Evolutionary conservation across 2,888 invertebrate genomes (phyloP).

Genomic region (Rhorus exstirpatorius): DNA sequence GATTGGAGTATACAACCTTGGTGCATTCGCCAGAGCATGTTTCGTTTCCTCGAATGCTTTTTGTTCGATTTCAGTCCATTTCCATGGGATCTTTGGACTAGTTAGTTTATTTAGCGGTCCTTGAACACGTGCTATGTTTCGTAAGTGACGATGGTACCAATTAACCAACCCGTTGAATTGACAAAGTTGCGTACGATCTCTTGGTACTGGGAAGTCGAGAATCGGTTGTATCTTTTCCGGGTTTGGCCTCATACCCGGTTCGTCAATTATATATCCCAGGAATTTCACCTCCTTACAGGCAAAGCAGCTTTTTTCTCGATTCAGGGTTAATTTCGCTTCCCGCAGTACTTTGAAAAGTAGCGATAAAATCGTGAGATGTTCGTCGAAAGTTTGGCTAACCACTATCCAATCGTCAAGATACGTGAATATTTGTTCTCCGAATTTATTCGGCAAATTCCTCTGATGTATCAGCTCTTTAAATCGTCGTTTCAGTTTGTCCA

Average conservation of each 20-base stretch:
- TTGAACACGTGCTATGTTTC: conserved; percentile 48
- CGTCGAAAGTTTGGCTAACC: conserved; percentile 57
- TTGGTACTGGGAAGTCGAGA: conserved; percentile 50
- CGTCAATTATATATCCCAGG: conserved; percentile 60
- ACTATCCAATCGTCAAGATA: conserved; percentile 61
- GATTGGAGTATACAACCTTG: conserved; percentile 49
- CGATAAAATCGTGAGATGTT: conserved; percentile 42
- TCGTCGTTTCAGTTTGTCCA: conserved; percentile 53
- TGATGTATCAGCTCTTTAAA: conserved; percentile 39
- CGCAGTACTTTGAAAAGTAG: conserved; percentile 56
- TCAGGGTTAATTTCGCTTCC: conserved; percentile 50
- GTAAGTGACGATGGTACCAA: conserved; percentile 68
- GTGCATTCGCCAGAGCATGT: conserved; percentile 31
- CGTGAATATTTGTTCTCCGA: conserved; percentile 48
- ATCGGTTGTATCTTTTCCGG: conserved; percentile 66
- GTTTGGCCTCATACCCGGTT: conserved; percentile 64
- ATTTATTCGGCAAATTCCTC: conserved; percentile 25
- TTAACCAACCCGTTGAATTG: conserved; percentile 64
- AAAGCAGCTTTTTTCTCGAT: conserved; percentile 64
- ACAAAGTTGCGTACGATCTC: conserved; percentile 48
- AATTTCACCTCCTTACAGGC: conserved; percentile 60
- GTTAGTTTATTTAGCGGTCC: conserved; percentile 63
- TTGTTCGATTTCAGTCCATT: conserved; percentile 63
- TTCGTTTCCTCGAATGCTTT: conserved; percentile 57
- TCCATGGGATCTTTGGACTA: conserved; percentile 58